phyloP scores from a whole-genome alignment of 2,113 vertebrate species.

The Rhadina sibilatrix region DNA sequence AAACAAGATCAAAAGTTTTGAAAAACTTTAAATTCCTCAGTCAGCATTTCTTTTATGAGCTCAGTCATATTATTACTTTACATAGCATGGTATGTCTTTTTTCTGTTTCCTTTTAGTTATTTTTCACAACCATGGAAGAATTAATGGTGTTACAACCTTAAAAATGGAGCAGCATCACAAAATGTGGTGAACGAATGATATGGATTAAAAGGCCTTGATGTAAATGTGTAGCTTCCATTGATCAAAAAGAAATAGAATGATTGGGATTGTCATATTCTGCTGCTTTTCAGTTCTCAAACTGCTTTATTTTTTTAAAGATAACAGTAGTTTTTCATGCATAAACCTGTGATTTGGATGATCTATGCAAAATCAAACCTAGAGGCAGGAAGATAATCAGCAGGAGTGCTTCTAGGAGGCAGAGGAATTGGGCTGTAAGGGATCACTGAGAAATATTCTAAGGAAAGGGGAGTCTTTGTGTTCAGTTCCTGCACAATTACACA shows the following conservation, averaged over 20 bases:
- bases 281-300: not conserved
- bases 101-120: not conserved
- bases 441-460: not conserved
- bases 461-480: not conserved
- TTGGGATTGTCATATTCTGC: not conserved
- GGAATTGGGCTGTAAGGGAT: not conserved
- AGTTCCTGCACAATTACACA: not conserved
- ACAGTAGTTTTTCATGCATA: not conserved
- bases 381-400: not conserved
- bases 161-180: not conserved
- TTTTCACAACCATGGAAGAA: not conserved
- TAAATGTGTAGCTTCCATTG: not conserved
- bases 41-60: conserved; percentile 36
- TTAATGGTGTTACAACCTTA: not conserved
- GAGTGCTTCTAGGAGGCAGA: not conserved
- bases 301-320: not conserved
- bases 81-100: not conserved
- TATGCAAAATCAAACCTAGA: not conserved
- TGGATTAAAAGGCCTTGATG: not conserved
- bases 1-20: conserved; percentile 62
- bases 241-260: not conserved
- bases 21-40: conserved; percentile 54
- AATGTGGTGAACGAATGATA: not conserved
- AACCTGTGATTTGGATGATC: not conserved
- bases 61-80: conserved; percentile 13